These are phyloP conservation scores for Catocala sponsa DNA, from an alignment of 2,888 invertebrate species.

Conservation along the genomic window DNA sequence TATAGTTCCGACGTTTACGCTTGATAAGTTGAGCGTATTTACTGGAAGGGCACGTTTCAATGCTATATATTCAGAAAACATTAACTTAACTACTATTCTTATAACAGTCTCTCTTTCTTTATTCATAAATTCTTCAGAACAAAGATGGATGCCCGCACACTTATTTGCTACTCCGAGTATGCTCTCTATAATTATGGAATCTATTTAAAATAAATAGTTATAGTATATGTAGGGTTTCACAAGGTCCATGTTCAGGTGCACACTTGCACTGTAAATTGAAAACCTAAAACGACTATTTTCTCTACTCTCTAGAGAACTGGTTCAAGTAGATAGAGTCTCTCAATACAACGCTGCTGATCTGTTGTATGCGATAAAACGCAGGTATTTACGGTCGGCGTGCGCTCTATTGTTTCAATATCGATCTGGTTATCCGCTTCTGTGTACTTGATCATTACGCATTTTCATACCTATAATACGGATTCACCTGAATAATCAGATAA, in stretches of 20 bases:
- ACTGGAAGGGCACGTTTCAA: too few relatives aligned
- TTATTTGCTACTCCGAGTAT: too few relatives aligned
- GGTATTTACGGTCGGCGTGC: slow-evolving; percentile 70
- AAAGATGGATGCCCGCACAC: too few relatives aligned
- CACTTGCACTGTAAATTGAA: neutral
- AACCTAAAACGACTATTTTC: neutral
- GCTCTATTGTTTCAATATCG: slow-evolving; percentile 66
- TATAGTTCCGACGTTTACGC: too few relatives aligned
- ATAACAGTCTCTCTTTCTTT: too few relatives aligned
- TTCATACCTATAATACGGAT: slow-evolving; percentile 51
- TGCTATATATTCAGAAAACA: too few relatives aligned
- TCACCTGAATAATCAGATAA: neutral
- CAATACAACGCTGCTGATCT: slow-evolving; percentile 30
- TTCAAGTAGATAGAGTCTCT: neutral
- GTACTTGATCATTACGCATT: slow-evolving; percentile 50
- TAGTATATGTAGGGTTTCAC: neutral
- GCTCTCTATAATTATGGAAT: too few relatives aligned
- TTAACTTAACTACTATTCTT: too few relatives aligned
- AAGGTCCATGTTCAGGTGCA: neutral
- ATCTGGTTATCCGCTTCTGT: slow-evolving; percentile 37
- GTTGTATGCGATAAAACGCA: slow-evolving; percentile 66
- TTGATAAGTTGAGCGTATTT: too few relatives aligned
- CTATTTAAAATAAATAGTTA: too few relatives aligned
- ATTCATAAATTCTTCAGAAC: too few relatives aligned
- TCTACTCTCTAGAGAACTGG: neutral